These are phyloP conservation scores for Drosophila triauraria DNA, from an alignment of 1,140 invertebrate species.

Conservation along the genomic window DNA sequence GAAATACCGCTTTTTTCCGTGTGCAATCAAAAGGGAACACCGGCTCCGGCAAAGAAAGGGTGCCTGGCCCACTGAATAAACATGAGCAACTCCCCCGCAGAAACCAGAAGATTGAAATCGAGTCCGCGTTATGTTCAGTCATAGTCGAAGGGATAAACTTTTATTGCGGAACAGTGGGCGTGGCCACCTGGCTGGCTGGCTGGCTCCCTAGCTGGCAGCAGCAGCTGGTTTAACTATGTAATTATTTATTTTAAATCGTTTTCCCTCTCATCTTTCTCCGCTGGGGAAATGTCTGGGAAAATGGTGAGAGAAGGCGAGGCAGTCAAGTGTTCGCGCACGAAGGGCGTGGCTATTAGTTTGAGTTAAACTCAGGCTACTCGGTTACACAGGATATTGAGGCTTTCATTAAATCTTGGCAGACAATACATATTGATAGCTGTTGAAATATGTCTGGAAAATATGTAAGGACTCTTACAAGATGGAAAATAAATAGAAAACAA, in stretches of 20 bases:
- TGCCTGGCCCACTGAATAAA: constrained; percentile 54
- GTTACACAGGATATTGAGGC: not conserved
- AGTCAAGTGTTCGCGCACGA: constrained; percentile 25
- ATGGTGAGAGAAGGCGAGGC: not conserved
- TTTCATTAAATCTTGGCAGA: not conserved
- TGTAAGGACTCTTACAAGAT: not conserved
- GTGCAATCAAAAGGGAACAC: not conserved
- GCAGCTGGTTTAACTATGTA: constrained; percentile 56
- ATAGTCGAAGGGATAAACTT: constrained; percentile 26
- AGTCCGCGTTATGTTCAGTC: constrained; percentile 48
- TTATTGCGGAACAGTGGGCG: constrained; percentile 25
- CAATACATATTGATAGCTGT: no score
- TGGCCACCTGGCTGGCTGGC: constrained; percentile 18
- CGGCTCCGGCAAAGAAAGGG: not conserved
- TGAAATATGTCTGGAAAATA: not conserved
- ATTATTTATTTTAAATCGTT: constrained; percentile 68
- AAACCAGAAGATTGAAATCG: constrained; percentile 62
- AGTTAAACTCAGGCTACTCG: not conserved
- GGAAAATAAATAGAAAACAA: not conserved
- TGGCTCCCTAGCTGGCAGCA: constrained; percentile 1
- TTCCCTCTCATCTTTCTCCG: constrained; percentile 37
- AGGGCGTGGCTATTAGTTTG: constrained; percentile 19
- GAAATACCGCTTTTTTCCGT: not conserved
- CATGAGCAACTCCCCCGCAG: constrained; percentile 58
- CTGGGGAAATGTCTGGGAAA: not conserved